These are phyloP conservation scores for Hyperoplus immaculatus DNA, from an alignment of 2,797 vertebrate species.

Conservation along the genomic window DNA sequence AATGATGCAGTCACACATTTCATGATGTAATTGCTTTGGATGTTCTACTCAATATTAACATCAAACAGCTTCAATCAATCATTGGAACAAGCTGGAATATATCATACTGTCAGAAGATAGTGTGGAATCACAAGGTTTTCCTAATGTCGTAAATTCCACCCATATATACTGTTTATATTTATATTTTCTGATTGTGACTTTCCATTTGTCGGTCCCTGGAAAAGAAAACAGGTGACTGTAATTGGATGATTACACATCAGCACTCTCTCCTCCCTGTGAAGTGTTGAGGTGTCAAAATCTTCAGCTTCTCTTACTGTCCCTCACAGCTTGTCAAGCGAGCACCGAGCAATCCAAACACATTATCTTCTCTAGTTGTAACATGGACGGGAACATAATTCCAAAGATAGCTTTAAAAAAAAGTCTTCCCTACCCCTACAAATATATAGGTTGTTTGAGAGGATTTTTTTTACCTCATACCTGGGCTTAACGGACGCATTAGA, in stretches of 20 bases:
- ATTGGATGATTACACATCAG: constrained; percentile 18
- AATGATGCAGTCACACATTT: no score
- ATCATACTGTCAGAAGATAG: not conserved
- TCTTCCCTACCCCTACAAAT: no score
- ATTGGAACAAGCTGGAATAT: not conserved
- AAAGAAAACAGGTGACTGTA: not conserved
- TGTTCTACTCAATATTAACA: not conserved
- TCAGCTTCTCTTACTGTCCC: not conserved
- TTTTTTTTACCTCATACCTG: no score
- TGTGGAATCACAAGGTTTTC: not conserved
- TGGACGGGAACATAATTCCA: not conserved
- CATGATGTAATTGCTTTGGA: not conserved
- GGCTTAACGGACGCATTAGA: no score
- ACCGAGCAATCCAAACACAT: not conserved
- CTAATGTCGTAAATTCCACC: no score
- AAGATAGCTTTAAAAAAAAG: not conserved
- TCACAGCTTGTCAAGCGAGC: not conserved
- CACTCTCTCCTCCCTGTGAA: not conserved
- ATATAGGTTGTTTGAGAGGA: no score
- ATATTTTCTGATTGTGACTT: not conserved
- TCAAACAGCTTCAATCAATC: not conserved
- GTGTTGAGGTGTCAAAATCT: constrained; percentile 2
- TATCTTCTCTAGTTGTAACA: not conserved
- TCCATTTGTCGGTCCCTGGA: not conserved
- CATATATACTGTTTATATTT: no score